Evolutionary conservation across 2,888 invertebrate genomes (phyloP).

Genomic region (Prostheceraeus crozeri): DNA sequence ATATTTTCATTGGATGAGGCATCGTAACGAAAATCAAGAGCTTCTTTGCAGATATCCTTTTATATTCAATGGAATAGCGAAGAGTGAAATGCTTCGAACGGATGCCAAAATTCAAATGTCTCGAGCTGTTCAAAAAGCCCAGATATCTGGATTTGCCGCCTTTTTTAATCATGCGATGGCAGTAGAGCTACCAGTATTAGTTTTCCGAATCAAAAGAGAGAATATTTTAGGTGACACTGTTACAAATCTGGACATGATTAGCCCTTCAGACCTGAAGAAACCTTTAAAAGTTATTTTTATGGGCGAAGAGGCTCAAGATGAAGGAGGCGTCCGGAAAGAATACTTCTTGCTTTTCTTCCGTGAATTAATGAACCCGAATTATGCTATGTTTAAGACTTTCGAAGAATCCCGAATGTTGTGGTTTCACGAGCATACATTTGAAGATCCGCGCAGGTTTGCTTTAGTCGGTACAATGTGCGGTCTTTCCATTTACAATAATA

Average conservation of each 20-base stretch:
- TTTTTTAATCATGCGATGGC: no score
- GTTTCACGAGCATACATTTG: conserved; percentile 68
- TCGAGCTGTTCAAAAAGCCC: no score
- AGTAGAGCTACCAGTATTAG: no score
- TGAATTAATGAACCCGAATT: conserved; percentile 87
- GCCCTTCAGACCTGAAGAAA: conserved; percentile 42
- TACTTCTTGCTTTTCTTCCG: conserved; percentile 81
- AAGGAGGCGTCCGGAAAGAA: conserved; percentile 85
- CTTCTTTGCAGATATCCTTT: no score
- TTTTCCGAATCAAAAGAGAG: no score
- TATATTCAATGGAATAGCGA: no score
- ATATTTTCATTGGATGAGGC: no score
- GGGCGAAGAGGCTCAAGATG: conserved; percentile 91
- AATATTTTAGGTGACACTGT: conserved; percentile 78
- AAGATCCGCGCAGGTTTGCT: conserved; percentile 51
- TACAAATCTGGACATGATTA: background rate
- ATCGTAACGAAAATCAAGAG: no score
- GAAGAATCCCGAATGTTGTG: conserved; percentile 82
- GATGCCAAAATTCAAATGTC: no score
- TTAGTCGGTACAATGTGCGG: conserved; percentile 74
- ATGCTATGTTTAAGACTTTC: conserved; percentile 90
- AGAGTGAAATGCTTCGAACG: no score
- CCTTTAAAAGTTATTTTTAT: conserved; percentile 68
- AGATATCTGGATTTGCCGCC: no score
- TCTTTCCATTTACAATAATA: conserved; percentile 84